Evolutionary conservation across 2,888 invertebrate genomes (phyloP).

Genomic region (Seladonia tumulorum): DNA sequence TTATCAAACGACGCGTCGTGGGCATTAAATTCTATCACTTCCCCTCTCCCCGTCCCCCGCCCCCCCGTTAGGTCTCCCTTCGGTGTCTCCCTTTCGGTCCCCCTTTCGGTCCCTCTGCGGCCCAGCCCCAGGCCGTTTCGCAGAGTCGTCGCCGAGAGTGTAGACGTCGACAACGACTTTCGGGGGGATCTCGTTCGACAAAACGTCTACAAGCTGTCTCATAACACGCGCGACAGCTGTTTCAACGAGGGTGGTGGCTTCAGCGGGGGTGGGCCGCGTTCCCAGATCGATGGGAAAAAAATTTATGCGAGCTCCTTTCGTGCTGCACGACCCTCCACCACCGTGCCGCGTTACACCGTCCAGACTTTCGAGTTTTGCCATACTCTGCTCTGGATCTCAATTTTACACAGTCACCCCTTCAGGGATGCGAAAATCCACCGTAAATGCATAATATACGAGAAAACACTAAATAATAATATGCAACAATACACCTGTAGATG

Average conservation of each 20-base stretch:
- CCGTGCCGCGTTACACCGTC: neutral
- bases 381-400: neutral
- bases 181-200: slow-evolving; percentile 3
- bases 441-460: no score
- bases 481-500: no score
- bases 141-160: slow-evolving; percentile 9
- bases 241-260: neutral
- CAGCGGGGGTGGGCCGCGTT: neutral
- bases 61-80: slow-evolving; percentile 14
- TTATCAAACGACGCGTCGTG: slow-evolving; percentile 72
- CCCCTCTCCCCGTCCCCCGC: slow-evolving; percentile 38
- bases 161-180: neutral
- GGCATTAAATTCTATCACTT: slow-evolving; percentile 71
- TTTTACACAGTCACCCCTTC: neutral
- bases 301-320: neutral
- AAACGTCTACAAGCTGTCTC: neutral
- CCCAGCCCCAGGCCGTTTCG: slow-evolving; percentile 11
- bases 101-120: slow-evolving; percentile 25
- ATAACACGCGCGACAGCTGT: slow-evolving; percentile 16
- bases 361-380: neutral
- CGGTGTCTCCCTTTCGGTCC: slow-evolving; percentile 14
- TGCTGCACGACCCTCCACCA: neutral
- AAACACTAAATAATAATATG: no score
- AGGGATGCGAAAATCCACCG: no score
- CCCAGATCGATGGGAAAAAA: neutral